phyloP scores from a whole-genome alignment of 2,797 vertebrate species.

The Naso thynnoides region DNA sequence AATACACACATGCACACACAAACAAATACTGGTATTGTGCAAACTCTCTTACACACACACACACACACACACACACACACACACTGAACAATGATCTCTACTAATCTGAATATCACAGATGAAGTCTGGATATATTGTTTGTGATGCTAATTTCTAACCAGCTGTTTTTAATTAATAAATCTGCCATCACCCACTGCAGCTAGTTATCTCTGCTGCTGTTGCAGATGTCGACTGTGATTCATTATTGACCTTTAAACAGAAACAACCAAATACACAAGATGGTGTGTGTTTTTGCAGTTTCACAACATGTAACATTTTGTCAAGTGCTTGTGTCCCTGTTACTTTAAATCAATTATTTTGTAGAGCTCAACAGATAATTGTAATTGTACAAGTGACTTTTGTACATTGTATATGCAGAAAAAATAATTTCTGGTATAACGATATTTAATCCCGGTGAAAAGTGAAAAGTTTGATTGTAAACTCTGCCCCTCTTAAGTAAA shows the following conservation, averaged over 20 bases:
- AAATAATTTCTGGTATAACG: neutral
- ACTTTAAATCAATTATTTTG: neutral
- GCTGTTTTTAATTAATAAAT: slow-evolving; percentile 9
- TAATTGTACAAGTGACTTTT: neutral
- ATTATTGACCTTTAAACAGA: neutral
- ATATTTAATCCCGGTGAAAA: neutral
- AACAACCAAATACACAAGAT: neutral
- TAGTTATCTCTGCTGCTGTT: slow-evolving; percentile 3
- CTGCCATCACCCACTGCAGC: neutral
- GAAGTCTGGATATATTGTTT: slow-evolving; percentile 18
- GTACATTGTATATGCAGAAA: neutral
- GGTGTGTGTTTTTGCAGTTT: neutral
- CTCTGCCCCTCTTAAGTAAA: neutral
- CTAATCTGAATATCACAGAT: slow-evolving; percentile 7
- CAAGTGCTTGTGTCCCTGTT: neutral
- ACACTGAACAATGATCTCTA: neutral
- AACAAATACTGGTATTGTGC: slow-evolving; percentile 22
- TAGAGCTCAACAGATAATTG: neutral
- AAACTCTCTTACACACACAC: slow-evolving; percentile 9
- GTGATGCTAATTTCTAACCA: neutral
- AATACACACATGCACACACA: slow-evolving; percentile 26
- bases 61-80: slow-evolving; percentile 1
- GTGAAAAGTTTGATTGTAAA: neutral
- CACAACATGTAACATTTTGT: neutral
- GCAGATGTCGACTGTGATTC: slow-evolving; percentile 8